Evolutionary conservation across 37 sponge, comb jelly and placozoan species (phyloP).

Genomic region (Cliona cf. orientalis): DNA sequence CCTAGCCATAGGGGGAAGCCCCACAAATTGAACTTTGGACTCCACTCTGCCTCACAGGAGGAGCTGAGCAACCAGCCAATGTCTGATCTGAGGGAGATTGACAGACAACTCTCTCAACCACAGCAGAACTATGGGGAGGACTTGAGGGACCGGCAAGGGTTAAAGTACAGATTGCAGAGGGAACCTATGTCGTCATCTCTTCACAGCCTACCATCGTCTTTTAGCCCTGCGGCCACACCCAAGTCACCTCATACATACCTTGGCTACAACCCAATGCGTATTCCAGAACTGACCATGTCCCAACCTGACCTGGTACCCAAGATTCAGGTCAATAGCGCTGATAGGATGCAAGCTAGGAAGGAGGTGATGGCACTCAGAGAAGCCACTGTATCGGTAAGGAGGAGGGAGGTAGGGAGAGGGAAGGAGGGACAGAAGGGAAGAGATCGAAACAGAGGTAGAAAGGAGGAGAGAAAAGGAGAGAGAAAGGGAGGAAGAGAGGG

Average conservation of each 20-base stretch:
- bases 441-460: too few species aligned
- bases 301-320: slow-evolving; percentile 14
- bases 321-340: not conserved
- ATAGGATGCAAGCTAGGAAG: not conserved
- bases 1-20: too few species aligned
- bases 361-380: slow-evolving; percentile 30
- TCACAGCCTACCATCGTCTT: slow-evolving; percentile 18
- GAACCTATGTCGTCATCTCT: slow-evolving; percentile 4
- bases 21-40: too few species aligned
- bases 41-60: too few species aligned
- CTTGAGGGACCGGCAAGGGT: not conserved
- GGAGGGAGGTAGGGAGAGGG: too few species aligned
- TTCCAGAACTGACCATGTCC: slow-evolving; percentile 22
- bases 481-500: too few species aligned
- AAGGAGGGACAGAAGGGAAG: too few species aligned
- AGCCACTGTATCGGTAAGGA: slow-evolving; percentile 7
- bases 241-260: not conserved
- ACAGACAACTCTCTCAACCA: too few species aligned
- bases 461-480: too few species aligned
- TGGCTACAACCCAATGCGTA: slow-evolving; percentile 21
- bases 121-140: too few species aligned
- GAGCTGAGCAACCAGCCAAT: not conserved
- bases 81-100: not conserved
- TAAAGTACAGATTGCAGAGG: not conserved
- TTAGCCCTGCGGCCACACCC: slow-evolving; percentile 11